A percentile compares a stretch with the other conserved stretches of the same genome.
These are phyloP conservation scores for Pachycephus smyrnensis DNA, from an alignment of 2,888 invertebrate genomes.

Conservation along the genomic window DNA sequence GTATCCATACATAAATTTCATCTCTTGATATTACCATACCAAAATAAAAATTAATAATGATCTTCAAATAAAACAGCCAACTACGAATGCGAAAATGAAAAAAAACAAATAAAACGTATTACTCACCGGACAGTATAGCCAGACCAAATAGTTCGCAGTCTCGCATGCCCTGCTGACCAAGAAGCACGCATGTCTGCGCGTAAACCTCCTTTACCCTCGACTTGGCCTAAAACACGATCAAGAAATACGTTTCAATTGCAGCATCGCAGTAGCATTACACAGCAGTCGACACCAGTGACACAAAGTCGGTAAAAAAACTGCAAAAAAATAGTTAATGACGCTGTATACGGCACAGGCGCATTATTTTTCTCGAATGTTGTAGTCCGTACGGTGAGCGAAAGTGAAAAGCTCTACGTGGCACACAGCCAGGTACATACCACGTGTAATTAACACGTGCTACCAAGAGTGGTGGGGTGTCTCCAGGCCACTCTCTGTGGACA, in stretches of 20 bases:
- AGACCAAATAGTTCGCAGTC: slow-evolving; percentile 89
- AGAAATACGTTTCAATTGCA: background rate
- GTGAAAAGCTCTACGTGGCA: slow-evolving; percentile 1
- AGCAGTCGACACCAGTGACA: too few species aligned
- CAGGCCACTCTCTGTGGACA: background rate
- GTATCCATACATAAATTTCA: too few species aligned
- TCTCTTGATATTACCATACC: too few species aligned
- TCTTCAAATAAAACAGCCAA: too few species aligned
- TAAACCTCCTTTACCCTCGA: slow-evolving; percentile 87
- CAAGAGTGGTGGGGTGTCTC: slow-evolving; percentile 1
- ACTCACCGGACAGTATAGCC: slow-evolving; percentile 85
- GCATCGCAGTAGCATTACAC: too few species aligned
- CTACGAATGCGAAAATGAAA: too few species aligned
- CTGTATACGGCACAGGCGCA: too few species aligned
- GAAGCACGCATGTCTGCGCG: slow-evolving; percentile 82
- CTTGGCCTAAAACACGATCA: slow-evolving; percentile 77
- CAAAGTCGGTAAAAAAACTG: too few species aligned
- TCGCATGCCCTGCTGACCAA: slow-evolving; percentile 84
- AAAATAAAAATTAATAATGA: too few species aligned
- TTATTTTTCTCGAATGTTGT: background rate
- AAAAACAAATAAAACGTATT: slow-evolving; percentile 3
- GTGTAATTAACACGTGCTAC: slow-evolving; percentile 28
- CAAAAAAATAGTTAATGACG: too few species aligned
- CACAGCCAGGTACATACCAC: slow-evolving; percentile 7
- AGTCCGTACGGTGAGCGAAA: background rate